Base-by-base conservation (phyloP, 2,797 vertebrate genomes). In the Menidia menidia region DNA sequence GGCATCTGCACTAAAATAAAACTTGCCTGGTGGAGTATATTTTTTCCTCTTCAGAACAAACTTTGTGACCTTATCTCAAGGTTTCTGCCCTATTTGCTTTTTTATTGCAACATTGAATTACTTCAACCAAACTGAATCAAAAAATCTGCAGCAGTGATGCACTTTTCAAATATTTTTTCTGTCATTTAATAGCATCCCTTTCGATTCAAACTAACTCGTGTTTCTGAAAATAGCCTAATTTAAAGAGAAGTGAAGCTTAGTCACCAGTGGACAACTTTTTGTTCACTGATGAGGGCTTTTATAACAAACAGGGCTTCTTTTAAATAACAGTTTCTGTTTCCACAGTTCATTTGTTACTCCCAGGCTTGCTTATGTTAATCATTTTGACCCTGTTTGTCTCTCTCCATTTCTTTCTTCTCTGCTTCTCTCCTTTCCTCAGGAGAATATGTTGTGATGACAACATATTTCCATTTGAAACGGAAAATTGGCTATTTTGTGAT, bases 401-500 rank as follows among this genome's bases (percentile, higher is more conserved):
- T 83, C 69, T 66, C 77, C 48, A 44, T 85, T 54, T 83, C 64
- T 73, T 15, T 77, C 60, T 15, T 77, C 60, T 83, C 0, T 78
- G 64, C 66, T 69, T 81, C 62, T 83, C 50, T 93, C 72, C 86
- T 78, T 51, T 91, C 78, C 86, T 82, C 89, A 99, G 98, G 98
- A 85, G 97, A 98, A 88, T 99, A 99, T 75, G 96, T 98, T 14
- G 97, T 99, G 92, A 99, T 99, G 98, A 99, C 97, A 83, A 97
- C 97, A 4, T 96, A 99, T 92, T 99, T 99, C 93, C 97, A 99
- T 89, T 95, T 99, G 90, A 99, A 99, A 93, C 95, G 98, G 90
- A 99, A 99, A 95, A 99, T 99, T 51, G 98, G 97, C 78, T 99
- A 98, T 90, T 99, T 99, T 92, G 97, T 99, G 90, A 99, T 99